Evolutionary conservation across 2,797 vertebrate genomes (phyloP).

Genomic region (Chelidonichthys spinosus): DNA sequence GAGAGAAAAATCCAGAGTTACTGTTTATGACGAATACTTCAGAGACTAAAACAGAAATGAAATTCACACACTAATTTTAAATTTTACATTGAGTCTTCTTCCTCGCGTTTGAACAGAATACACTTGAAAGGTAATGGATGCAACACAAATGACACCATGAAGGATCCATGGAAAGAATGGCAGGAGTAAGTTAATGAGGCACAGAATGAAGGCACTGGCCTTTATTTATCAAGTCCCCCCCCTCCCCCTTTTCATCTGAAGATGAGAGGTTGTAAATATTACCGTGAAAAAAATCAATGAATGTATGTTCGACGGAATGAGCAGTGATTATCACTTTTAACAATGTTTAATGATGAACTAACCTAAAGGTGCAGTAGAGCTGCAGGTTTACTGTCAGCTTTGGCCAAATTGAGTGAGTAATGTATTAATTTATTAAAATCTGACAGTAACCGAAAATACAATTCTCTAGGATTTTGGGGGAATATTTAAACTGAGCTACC

Average conservation of each 20-base stretch:
- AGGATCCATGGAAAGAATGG: slow-evolving; percentile 27
- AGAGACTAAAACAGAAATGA: slow-evolving; percentile 63
- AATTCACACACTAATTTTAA: slow-evolving; percentile 60
- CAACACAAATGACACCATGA: slow-evolving; percentile 45
- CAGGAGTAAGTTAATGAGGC: slow-evolving; percentile 58
- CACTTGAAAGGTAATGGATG: slow-evolving; percentile 20
- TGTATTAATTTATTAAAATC: not conserved
- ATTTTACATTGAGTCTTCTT: slow-evolving; percentile 58
- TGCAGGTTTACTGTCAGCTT: not conserved
- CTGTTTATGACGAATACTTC: slow-evolving; percentile 59
- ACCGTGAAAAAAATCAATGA: not conserved
- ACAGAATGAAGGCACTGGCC: slow-evolving; percentile 73
- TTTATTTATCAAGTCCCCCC: slow-evolving; percentile 69
- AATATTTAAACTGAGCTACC: not conserved
- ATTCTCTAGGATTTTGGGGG: not conserved
- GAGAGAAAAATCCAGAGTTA: slow-evolving; percentile 71
- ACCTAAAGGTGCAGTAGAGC: not conserved
- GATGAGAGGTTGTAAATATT: not conserved
- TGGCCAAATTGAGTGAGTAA: not conserved
- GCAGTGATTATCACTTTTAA: not conserved
- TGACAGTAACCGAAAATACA: not conserved
- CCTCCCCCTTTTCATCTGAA: not conserved
- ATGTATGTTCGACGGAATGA: not conserved
- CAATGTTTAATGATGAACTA: not conserved
- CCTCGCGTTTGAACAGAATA: slow-evolving; percentile 40